A percentile compares a stretch with the other conserved stretches of the same genome.
These are phyloP conservation scores for Avahi laniger DNA, from an alignment of 2,797 vertebrate genomes.

Conservation along the genomic window DNA sequence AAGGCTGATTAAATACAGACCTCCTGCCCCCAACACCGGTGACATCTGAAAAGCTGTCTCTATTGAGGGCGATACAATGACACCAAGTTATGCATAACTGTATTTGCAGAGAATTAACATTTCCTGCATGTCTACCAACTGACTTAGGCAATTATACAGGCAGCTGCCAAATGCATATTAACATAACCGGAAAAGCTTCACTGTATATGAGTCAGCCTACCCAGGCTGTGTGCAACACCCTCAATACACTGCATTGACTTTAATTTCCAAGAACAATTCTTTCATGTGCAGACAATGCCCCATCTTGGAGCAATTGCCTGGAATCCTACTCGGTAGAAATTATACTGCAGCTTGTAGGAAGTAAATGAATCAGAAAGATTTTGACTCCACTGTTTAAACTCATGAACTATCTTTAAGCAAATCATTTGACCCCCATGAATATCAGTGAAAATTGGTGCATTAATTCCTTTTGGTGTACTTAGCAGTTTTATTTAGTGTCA, in stretches of 20 bases:
- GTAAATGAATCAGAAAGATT: constrained; percentile 18
- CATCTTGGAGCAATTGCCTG: constrained; percentile 15
- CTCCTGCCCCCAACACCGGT: neutral
- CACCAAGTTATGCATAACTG: constrained; percentile 53
- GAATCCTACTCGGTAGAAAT: constrained; percentile 56
- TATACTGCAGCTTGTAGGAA: neutral
- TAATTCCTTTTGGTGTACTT: constrained; percentile 52
- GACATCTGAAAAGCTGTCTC: neutral
- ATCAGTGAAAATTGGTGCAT: neutral
- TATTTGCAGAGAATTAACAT: neutral
- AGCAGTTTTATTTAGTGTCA: neutral
- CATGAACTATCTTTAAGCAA: neutral
- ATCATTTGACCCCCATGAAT: neutral
- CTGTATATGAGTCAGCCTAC: constrained; percentile 24
- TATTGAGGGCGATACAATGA: constrained; percentile 3
- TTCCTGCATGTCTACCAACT: constrained; percentile 36
- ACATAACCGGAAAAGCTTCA: constrained; percentile 50
- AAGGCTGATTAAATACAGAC: neutral
- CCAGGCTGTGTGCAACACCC: constrained; percentile 15
- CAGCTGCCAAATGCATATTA: constrained; percentile 67
- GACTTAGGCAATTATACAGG: constrained; percentile 57
- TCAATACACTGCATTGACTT: neutral
- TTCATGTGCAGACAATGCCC: constrained; percentile 68
- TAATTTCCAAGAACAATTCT: constrained; percentile 56
- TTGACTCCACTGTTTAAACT: neutral